Base-by-base conservation (phyloP, 2,888 invertebrate species). In the Aphodius granarius region DNA sequence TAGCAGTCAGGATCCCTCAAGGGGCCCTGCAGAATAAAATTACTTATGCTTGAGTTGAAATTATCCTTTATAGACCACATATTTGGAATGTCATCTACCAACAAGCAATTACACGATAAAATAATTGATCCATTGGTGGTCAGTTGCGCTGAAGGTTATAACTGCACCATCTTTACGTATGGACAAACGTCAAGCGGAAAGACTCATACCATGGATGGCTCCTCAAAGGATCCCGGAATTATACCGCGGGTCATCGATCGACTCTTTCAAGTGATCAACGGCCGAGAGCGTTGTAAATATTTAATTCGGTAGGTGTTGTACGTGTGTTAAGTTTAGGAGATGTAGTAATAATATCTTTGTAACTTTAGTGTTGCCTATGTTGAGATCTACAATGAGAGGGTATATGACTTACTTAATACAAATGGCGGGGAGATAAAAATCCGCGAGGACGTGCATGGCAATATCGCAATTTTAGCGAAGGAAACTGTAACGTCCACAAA, bases 131-230 rank as follows among this genome's bases (percentile, higher is more conserved):
- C 94, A 0, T 92, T 95, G 78, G 92, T 95, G 1, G 89, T 92
- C 78, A 90, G 93, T 0, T 91, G 93, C 0, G 88, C 94, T 15
- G 89, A 91, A 78, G 95, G 95, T 1, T 92, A 94, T 81, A 95
- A 95, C 85, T 96, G 95, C 0, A 97, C 97, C 0, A 92, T 97
- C 79, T 95, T 97, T 88, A 96, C 96, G 0, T 97, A 97, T 85
- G 97, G 97, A 5, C 97, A 97, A 86, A 97, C 96, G 3, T 94
- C 95, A 0, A 96, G 96, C 0, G 97, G 96, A 73, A 96, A 96
- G 86, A 96, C 96, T 0, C 92, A 92, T 82, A 95, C 95, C 0
- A 94, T 96, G 93, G 90, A 94, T 84, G 97, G 97, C 0, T 90
- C 90, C 43, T 87, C 89, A 0, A 81, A 86, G 0, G 91, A 92